Percentiles rank a stretch among this genome's conserved stretches.
These are phyloP conservation scores for Aviceda subcristata DNA, from an alignment of 2,113 vertebrate genomes.

Conservation along the genomic window DNA sequence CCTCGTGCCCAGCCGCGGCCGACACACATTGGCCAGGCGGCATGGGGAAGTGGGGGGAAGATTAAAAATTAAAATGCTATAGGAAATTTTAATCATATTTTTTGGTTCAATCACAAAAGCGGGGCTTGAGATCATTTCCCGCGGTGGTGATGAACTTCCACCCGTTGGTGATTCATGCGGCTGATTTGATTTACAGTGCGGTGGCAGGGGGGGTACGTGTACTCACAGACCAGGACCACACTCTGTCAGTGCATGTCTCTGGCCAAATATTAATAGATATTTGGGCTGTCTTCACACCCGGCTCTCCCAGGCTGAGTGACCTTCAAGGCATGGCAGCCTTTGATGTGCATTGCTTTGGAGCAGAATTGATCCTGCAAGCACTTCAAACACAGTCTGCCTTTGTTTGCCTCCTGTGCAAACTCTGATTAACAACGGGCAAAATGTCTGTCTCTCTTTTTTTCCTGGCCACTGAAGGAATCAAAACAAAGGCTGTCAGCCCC, in stretches of 20 bases:
- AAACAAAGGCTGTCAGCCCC: neutral
- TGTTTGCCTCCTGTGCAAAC: neutral
- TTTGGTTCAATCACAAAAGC: accelerated
- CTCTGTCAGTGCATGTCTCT: accelerated
- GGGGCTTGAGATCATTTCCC: accelerated
- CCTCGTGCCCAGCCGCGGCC: accelerated
- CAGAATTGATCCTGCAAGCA: neutral
- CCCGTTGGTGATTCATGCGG: accelerated
- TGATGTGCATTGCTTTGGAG: neutral
- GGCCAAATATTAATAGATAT: accelerated
- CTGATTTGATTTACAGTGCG: accelerated
- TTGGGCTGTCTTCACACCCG: accelerated
- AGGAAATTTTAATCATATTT: neutral
- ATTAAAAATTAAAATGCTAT: neutral
- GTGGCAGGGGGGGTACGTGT: neutral
- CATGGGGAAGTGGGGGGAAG: accelerated
- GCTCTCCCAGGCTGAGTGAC: neutral
- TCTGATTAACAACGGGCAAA: neutral
- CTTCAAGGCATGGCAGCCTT: neutral
- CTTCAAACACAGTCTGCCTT: neutral
- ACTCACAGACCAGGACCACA: accelerated
- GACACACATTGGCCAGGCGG: accelerated
- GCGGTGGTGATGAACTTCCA: accelerated
- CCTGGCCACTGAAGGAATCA: neutral
- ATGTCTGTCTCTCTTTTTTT: neutral